Evolutionary conservation across 2,797 vertebrate species (phyloP), one percentile per base, ranked within the genome.

Genomic region (Hyperoplus lanceolatus): DNA sequence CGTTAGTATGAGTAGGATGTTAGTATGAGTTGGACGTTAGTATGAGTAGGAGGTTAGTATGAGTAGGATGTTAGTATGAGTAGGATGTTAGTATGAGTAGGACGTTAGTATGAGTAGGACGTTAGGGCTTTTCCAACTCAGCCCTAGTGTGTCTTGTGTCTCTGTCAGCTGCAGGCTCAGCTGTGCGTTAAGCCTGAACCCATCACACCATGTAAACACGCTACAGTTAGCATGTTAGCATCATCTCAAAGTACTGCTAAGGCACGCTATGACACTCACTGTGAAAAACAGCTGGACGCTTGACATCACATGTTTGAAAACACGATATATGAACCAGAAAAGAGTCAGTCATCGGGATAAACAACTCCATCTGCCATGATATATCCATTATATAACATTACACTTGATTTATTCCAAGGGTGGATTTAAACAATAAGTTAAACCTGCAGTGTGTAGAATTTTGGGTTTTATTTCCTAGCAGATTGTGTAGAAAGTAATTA

Each of bases 131-230:
- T 29, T 3, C 29, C 29, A 29, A 29, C 29, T 3, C 29, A 29
- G 29, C 29, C 29, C 29, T 29, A 29, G 2, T 29, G 29, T 29
- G 29, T 45, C 43, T 45, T 45, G 7, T 50, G 14, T 68, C 4
- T 1, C 21, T 29, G 21, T 49, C 68, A 65, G 72, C 71, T 75
- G 67, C 5, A 4, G 58, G 11, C 74, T 77, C 78, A 78, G 74
- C 78, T 75, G 73, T 11, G 21, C 8, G 15, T 12, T n/a, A 3
- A 11, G 63, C 15, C 6, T 4, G 6, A 50, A 7, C 29, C 46
- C 67, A 72, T 21, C 69, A 14, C 1, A 8, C 13, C 72, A 55
- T 65, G 66, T 56, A 29, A 60, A 61, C 67, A 72, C 43, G 67
- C 43, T 56, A 46, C 45, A 13, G 46, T 6, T 10, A 9, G 21